A percentile compares a stretch with the other conserved stretches of the same genome.
phyloP scores from a whole-genome alignment of 2,113 vertebrate genomes.

The Prietella phreatophila region DNA sequence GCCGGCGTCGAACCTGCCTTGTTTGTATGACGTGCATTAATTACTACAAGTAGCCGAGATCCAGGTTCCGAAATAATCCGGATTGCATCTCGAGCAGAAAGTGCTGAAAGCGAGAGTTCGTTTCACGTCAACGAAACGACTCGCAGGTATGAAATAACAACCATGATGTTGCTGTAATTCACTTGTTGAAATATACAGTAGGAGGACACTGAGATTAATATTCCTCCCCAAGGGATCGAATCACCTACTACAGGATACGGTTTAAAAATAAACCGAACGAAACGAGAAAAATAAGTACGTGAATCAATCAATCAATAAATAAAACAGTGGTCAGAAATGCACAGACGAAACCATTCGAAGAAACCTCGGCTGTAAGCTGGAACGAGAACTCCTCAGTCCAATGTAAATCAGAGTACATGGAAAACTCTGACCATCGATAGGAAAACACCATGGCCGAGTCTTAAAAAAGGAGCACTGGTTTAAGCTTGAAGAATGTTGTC shows the following conservation, averaged over 20 bases:
- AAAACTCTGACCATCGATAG: slow-evolving; percentile 46
- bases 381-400: not conserved
- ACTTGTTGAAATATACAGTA: not conserved
- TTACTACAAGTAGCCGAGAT: not conserved
- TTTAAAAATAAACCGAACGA: not conserved
- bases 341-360: not conserved
- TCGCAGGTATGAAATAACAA: not conserved
- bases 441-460: slow-evolving; percentile 47
- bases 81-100: not conserved
- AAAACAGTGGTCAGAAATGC: slow-evolving; percentile 22
- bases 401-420: slow-evolving; percentile 18
- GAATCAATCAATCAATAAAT: not conserved
- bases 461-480: slow-evolving; percentile 46
- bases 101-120: not conserved
- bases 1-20: not conserved
- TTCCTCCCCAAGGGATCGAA: not conserved
- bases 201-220: not conserved
- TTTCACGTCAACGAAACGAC: not conserved
- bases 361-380: slow-evolving; percentile 7
- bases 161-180: not conserved
- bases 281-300: no score
- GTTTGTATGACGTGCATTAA: slow-evolving; percentile 1
- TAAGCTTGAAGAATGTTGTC: slow-evolving; percentile 62
- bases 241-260: slow-evolving; percentile 10
- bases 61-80: not conserved